Evolutionary conservation across 2,797 vertebrate genomes (phyloP), one percentile per base, ranked within the genome.

Genomic region (Remorina albescens): DNA sequence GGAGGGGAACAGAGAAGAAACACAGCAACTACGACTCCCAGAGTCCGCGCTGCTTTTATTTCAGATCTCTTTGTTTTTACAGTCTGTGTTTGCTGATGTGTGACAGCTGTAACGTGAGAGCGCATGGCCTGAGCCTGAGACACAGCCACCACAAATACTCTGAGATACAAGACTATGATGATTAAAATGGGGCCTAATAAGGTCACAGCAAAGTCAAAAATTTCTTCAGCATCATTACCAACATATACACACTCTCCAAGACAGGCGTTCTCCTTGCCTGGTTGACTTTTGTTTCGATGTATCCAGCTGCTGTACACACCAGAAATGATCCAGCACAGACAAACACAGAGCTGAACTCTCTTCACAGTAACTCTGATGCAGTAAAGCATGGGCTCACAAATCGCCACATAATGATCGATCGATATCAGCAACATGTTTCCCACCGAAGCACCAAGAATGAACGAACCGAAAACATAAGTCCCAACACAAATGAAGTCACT

Each of bases 1-100:
- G 91, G 91, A 18, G 76, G 81, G 44, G 76, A 91, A 49, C 83
- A 89, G 2, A 81, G 16, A 2, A 93, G 32, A 65, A 89, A 93
- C 11, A 91, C 73, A 0, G 71, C 13, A 2, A 93, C 6, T 21
- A 89, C 74, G 23, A 92, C 61, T 5, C 90, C 90, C 0, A 93
- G 61, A 2, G 89, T 89, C 63, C 76, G 67, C 2, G 86, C 89
- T 9, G 92, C 90, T 72, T 92, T 93, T 30, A 75, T 30, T 68
- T 91, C 88, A 0, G 37, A 75, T 50, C 57, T 91, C 21, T 65
- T 86, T 6, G 51, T 28, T 0, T 4, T 54, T 1, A 4, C 23
- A 15, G 1, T 6, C 4, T 3, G 5, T 2, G 37, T 6, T 3
- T 8, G 32, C 1, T 54, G 56, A 0, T 1, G 1, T 21, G 39